phyloP scores from a whole-genome alignment of 1,140 invertebrate species.

The Druon quercuslanigerum region DNA sequence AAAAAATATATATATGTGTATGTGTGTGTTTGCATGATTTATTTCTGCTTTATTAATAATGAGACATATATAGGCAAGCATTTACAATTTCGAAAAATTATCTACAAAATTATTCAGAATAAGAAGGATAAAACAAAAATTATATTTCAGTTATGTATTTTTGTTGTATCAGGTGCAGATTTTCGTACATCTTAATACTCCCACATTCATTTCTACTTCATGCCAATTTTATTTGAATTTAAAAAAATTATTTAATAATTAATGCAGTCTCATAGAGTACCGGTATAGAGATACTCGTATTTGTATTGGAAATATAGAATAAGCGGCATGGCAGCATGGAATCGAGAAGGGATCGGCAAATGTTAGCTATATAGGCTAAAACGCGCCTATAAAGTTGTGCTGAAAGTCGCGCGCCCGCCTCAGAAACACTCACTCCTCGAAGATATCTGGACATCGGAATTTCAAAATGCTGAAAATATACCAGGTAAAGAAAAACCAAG shows the following conservation, averaged over 20 bases:
- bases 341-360: conserved; percentile 45
- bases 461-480: conserved; percentile 49
- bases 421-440: conserved; percentile 73
- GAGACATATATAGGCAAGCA: not conserved
- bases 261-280: too few relatives aligned
- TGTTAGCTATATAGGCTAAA: conserved; percentile 50
- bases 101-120: not conserved
- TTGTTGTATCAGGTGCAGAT: too few relatives aligned
- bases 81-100: not conserved
- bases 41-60: not conserved
- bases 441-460: conserved; percentile 48
- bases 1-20: too few relatives aligned
- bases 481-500: conserved; percentile 45
- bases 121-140: conserved; percentile 11
- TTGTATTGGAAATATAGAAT: too few relatives aligned
- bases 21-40: too few relatives aligned
- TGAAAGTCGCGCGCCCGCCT: conserved; percentile 68
- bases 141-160: conserved; percentile 35
- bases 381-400: conserved; percentile 73
- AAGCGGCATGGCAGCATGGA: too few relatives aligned
- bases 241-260: too few relatives aligned
- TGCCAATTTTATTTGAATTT: not conserved
- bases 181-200: too few relatives aligned
- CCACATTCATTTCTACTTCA: not conserved
- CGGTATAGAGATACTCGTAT: too few relatives aligned